Percentiles rank a stretch among this genome's conserved stretches.
Conservation (phyloP, 23 tunicate genomes). For the Trididemnum clinides region DNA sequence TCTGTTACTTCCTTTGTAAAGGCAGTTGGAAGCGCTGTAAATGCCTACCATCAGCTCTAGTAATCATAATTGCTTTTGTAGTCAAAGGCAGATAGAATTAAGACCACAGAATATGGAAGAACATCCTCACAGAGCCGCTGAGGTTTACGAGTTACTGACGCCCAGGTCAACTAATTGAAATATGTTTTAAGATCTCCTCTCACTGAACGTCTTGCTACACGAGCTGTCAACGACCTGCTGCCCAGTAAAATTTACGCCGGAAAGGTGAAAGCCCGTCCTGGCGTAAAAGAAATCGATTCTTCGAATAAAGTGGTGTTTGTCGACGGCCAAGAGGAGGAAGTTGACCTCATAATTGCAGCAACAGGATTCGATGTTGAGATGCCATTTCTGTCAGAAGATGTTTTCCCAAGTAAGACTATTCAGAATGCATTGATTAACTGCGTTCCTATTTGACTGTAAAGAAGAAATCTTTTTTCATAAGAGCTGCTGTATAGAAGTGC, state of each 20-base stretch:
- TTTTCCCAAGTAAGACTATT: constrained; percentile 50
- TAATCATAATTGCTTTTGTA: no score
- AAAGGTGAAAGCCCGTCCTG: constrained; percentile 41
- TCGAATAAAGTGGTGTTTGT: background rate
- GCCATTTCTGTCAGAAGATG: constrained; percentile 46
- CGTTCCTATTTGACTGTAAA: background rate
- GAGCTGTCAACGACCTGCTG: constrained; percentile 49
- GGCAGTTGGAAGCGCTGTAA: no score
- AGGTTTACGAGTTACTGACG: no score
- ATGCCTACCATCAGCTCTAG: no score
- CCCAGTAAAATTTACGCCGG: constrained; percentile 49
- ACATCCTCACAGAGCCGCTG: no score
- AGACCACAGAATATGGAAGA: no score
- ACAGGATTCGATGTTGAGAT: constrained; percentile 46
- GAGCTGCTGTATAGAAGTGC: no score
- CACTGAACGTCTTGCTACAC: background rate
- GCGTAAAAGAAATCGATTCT: constrained; percentile 22
- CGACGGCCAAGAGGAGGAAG: constrained; percentile 44
- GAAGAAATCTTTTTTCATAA: no score
- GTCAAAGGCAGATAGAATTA: no score
- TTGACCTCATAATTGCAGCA: constrained; percentile 55
- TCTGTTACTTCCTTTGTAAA: no score
- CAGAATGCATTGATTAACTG: background rate
- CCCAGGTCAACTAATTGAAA: no score
- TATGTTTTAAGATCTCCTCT: background rate